Evolutionary conservation across 2,797 vertebrate species (phyloP).

Genomic region (Acrossocheilus wenchowensis): DNA sequence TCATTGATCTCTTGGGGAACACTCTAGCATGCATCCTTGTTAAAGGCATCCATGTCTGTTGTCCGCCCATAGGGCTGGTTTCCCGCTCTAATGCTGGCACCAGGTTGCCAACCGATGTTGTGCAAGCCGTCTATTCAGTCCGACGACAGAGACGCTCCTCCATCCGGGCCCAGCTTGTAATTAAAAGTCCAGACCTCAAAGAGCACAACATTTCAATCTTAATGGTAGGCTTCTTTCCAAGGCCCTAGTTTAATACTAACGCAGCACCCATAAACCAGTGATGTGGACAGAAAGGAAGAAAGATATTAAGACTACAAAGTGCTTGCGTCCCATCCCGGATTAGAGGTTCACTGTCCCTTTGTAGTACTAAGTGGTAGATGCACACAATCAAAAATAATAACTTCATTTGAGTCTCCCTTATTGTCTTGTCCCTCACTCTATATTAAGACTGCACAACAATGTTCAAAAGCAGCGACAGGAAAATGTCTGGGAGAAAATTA

Average conservation of each 20-base stretch:
- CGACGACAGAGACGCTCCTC: slow-evolving; percentile 72
- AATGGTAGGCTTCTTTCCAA: slow-evolving; percentile 79
- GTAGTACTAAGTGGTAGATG: slow-evolving; percentile 77
- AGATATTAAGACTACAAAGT: slow-evolving; percentile 80
- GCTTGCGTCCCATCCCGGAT: slow-evolving; percentile 74
- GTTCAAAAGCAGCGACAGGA: slow-evolving; percentile 69
- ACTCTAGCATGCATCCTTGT: slow-evolving; percentile 14
- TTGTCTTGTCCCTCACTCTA: slow-evolving; percentile 71
- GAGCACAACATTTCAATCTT: slow-evolving; percentile 74
- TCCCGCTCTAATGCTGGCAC: slow-evolving; percentile 66
- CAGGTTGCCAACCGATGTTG: slow-evolving; percentile 69
- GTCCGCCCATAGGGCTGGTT: slow-evolving; percentile 21
- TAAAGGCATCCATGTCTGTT: slow-evolving; percentile 34
- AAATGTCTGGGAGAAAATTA: slow-evolving; percentile 69
- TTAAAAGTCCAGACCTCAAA: slow-evolving; percentile 79
- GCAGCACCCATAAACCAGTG: slow-evolving; percentile 72
- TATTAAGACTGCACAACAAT: slow-evolving; percentile 72
- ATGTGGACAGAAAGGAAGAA: slow-evolving; percentile 76
- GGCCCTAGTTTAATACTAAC: slow-evolving; percentile 75
- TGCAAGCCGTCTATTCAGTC: slow-evolving; percentile 74
- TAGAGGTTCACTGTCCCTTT: slow-evolving; percentile 76
- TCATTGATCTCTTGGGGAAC: slow-evolving; percentile 13
- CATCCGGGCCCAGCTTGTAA: slow-evolving; percentile 72
- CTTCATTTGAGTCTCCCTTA: slow-evolving; percentile 73
- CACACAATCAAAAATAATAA: slow-evolving; percentile 74